phyloP scores from a whole-genome alignment of 2,797 vertebrate species.

The Spatula versicolor region DNA sequence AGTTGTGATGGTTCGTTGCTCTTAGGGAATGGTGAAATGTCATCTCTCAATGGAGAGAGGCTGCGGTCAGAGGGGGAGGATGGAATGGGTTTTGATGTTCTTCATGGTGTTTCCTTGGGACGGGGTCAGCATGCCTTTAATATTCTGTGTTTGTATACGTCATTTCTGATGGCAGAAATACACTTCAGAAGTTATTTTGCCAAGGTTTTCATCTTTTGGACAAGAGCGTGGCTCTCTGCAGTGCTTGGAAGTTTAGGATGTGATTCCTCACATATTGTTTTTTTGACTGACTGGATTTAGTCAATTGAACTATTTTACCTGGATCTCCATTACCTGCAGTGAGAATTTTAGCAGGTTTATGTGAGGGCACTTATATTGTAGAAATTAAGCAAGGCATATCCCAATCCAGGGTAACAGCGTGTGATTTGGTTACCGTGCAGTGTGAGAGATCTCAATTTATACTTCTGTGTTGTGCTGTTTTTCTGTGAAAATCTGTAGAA shows the following conservation, averaged over 20 bases:
- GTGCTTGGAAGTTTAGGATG: not conserved
- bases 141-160: not conserved
- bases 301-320: not conserved
- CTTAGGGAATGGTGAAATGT: not conserved
- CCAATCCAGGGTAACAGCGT: accelerated
- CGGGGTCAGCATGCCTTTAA: not conserved
- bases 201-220: not conserved
- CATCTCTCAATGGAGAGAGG: not conserved
- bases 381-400: not conserved
- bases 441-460: not conserved
- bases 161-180: not conserved
- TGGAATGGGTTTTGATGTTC: not conserved
- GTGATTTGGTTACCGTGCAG: accelerated
- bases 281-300: not conserved
- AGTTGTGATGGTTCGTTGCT: not conserved
- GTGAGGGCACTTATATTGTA: accelerated
- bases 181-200: not conserved
- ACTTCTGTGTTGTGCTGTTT: accelerated
- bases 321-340: not conserved
- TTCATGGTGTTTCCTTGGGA: not conserved
- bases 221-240: accelerated
- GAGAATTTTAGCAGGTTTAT: not conserved
- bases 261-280: not conserved
- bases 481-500: not conserved
- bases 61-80: conserved; percentile 4